Evolutionary conservation across 2,888 invertebrate genomes (phyloP), one percentile per base, ranked within the genome.

Genomic region (Maniola hyperantus): DNA sequence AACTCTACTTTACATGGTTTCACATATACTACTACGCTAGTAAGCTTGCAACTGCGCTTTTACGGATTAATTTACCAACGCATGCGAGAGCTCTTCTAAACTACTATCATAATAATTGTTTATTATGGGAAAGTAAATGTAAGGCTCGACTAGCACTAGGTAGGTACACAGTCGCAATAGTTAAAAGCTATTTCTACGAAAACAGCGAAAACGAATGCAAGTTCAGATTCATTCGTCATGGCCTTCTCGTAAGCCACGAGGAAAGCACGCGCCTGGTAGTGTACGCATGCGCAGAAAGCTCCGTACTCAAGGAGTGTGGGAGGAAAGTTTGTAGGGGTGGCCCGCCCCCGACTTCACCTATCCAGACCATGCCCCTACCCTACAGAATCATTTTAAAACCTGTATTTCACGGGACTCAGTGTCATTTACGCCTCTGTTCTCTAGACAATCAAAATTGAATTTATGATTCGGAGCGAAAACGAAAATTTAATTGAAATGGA

Each of bases 201-300:
- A 62, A 62, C n/a, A 42, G 71, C 66, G 68, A 68, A 70, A 62
- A 62, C 10, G 53, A 62, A 62, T 69, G 68, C 67, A 65, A 68
- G 69, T 69, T 67, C 64, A 70, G 66, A 67, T 71, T 70, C 71
- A 72, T 73, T 71, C 70, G 74, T 72, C 73, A 75, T 75, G 74
- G 75, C 72, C 66, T 71, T 69, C 66, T 66, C 71, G 72, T 69
- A 73, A 68, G 74, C 78, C 88, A 90, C 90, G 90, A 88, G 89
- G 87, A 81, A 80, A 86, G 79, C 88, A 91, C 86, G 90, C 83
- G 83, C 85, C 75, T 18, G 71, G 79, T 83, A 82, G 81, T 81
- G 82, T 84, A 85, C 87, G 89, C 91, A 83, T 88, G 91, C 91
- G 91, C 80, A 67, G 70, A 80, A 72, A 73, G 69, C 63, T 42